A percentile compares a stretch with the other conserved stretches of the same genome.
phyloP scores from a whole-genome alignment of 1,140 invertebrate species.

The Lysiphlebus fabarum region DNA sequence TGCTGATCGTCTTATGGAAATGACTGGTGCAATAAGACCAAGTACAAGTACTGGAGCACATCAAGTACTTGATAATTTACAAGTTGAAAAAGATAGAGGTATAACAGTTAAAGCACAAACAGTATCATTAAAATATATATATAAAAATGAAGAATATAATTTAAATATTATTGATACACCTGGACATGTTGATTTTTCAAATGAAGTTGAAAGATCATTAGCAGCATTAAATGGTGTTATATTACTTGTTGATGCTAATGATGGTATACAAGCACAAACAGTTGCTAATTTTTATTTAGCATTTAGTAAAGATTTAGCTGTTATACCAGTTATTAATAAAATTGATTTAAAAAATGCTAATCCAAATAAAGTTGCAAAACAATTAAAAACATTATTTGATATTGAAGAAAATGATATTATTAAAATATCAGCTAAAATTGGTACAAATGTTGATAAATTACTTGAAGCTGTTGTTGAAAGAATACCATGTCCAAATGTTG shows the following conservation, averaged over 20 bases:
- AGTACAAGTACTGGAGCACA: slow-evolving; percentile 66
- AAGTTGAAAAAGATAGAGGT: slow-evolving; percentile 91
- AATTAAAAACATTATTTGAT: slow-evolving; percentile 83
- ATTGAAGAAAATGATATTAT: slow-evolving; percentile 69
- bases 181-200: slow-evolving; percentile 97
- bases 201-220: slow-evolving; percentile 90
- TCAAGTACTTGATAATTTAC: slow-evolving; percentile 81
- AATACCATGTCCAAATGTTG: slow-evolving; percentile 72
- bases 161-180: slow-evolving; percentile 97
- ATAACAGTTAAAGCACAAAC: slow-evolving; percentile 99
- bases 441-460: slow-evolving; percentile 74
- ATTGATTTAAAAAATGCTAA: slow-evolving; percentile 91
- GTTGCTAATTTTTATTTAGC: slow-evolving; percentile 96
- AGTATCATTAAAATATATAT: slow-evolving; percentile 79
- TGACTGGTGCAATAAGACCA: slow-evolving; percentile 78
- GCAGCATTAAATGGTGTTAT: slow-evolving; percentile 93
- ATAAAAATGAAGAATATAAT: slow-evolving; percentile 70
- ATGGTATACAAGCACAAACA: slow-evolving; percentile 96
- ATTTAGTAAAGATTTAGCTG: slow-evolving; percentile 73
- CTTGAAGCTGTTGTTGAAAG: slow-evolving; percentile 73
- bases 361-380: slow-evolving; percentile 73
- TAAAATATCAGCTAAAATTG: slow-evolving; percentile 86
- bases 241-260: slow-evolving; percentile 93
- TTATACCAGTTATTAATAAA: slow-evolving; percentile 96
- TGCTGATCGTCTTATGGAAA: slow-evolving; percentile 87